Base-by-base conservation (phyloP, 2,113 vertebrate genomes). In the Syngnathoides biaculeatus region DNA sequence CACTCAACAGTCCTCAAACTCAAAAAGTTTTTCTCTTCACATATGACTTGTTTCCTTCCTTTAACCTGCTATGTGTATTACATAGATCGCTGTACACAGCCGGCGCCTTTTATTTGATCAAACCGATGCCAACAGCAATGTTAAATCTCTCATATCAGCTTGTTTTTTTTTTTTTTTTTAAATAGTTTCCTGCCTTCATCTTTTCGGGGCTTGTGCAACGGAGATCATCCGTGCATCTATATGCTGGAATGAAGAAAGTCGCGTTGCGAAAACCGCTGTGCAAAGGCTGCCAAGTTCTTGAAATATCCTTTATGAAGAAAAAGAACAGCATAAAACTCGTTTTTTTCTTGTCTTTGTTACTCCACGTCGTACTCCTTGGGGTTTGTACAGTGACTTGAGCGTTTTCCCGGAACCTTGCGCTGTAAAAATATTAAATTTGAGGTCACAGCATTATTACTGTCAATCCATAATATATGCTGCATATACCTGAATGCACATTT, bases 101-200 rank as follows among this genome's bases (percentile, higher is more conserved):
- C 5, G 5, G 15, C 17, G 4, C 17, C 60, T 40, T 62, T n/a
- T 62, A 62, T 26, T 43, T 62, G 60, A 24, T 42, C 11, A 61
- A 61, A 40, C 20, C 2, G 39, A 20, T 39, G 38, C 59, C n/a
- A 22, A 38, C 14, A 20, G 75, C 68, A 69, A 13, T 40, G 75
- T 84, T 72, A 73, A 83, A 80, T 78, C 77, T 40, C 73, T 84
- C 71, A 73, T 82, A 80, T 78, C 77, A 70, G 66, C 75, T 79
- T 74, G 38, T 65, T 82, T 68, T 50, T 22, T 42, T 39, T 2
- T 80, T 82, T 43, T 17, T 59, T 38, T 78, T 80, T 79, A 67
- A 88, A 80, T 77, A 64, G 67, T 55, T 74, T 86, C 83, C 72
- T 58, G 60, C 75, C 48, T 79, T 82, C 59, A 58, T 84, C 63